Evolutionary conservation across 2,888 invertebrate genomes (phyloP), one percentile per base, ranked within the genome.

Genomic region (Xestia rhomboidea): DNA sequence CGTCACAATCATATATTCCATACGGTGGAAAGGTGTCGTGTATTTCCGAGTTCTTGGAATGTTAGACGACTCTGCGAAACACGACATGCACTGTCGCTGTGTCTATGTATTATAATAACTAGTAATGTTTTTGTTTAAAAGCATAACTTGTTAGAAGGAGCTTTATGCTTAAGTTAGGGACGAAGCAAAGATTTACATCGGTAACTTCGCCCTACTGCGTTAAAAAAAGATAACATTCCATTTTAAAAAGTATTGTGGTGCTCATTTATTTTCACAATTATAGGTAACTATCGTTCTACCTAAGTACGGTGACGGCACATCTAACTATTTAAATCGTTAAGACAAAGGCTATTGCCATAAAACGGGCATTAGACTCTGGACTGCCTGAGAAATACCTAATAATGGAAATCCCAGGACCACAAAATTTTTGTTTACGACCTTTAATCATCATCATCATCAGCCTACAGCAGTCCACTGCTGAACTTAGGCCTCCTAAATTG

Each of bases 41-140:
- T 34, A 44, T 68, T 60, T 49, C 41, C 3, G 30, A 41, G 24
- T 44, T 77, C 68, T 41, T 49, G 41, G 49, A 57, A 78, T 62
- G 49, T 41, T 78, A 60, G 41, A 27, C 18, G 60, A 62, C 60
- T 78, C 27, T 41, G 27, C 18, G 60, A 62, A 49, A 21, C 60
- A 18, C 41, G 27, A 13, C 44, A 38, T n/a, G 49, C 49, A 30
- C 10, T 34, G 38, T 24, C n/a, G n/a, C 41, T 44, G n/a, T 34
- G 41, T 34, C 3, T n/a, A 38, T 46, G 18, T 66, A 24, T 18
- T 57, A 27, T 46, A 71, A 24, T 38, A 38, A 30, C 44, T 68
- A 44, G 41, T 68, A 18, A 44, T 41, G 27, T 44, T 18, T 24
- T 44, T 69, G 30, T 8, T 24, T 44, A 24, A 30, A 70, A 24